These are phyloP conservation scores for Drosophila aff. DNA, from an alignment of 1,140 invertebrate genomes.

Conservation along the genomic window DNA sequence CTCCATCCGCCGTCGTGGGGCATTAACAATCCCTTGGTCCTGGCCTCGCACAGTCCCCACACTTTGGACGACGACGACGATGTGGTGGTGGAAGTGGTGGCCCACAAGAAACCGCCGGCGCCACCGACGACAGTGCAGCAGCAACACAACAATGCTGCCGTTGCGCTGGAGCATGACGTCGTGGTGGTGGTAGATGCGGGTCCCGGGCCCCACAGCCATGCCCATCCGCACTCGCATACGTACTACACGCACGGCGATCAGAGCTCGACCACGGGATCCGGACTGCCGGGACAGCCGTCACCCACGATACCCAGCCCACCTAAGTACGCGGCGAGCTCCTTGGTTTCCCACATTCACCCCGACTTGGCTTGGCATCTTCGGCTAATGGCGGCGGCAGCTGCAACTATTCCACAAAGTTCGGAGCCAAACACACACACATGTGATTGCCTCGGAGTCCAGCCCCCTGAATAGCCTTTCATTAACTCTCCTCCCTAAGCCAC, in stretches of 20 bases:
- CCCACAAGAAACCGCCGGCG: constrained; percentile 19
- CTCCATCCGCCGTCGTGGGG: constrained; percentile 82
- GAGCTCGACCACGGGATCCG: constrained; percentile 46
- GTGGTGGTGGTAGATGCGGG: constrained; percentile 79
- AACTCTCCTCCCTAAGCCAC: constrained; percentile 66
- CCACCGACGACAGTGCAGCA: constrained; percentile 21
- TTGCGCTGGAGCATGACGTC: constrained; percentile 66
- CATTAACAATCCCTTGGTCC: constrained; percentile 79
- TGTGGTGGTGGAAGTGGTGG: constrained; percentile 63
- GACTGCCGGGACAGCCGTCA: constrained; percentile 15
- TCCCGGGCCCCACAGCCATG: constrained; percentile 56
- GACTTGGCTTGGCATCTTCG: constrained; percentile 49
- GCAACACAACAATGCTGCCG: constrained; percentile 19
- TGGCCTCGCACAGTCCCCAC: constrained; percentile 81
- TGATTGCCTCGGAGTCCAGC: constrained; percentile 5
- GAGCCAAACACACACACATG: constrained; percentile 3
- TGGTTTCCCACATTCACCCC: not conserved
- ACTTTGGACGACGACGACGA: constrained; percentile 77
- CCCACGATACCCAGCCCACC: constrained; percentile 46
- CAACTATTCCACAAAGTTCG: constrained; percentile 59
- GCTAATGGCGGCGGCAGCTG: constrained; percentile 4
- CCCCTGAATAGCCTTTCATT: constrained; percentile 54
- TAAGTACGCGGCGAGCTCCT: constrained; percentile 57
- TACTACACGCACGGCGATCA: constrained; percentile 71
- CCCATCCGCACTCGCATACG: constrained; percentile 59